phyloP scores from a whole-genome alignment of 2,113 vertebrate genomes.

The Amphilophus citrinellus region DNA sequence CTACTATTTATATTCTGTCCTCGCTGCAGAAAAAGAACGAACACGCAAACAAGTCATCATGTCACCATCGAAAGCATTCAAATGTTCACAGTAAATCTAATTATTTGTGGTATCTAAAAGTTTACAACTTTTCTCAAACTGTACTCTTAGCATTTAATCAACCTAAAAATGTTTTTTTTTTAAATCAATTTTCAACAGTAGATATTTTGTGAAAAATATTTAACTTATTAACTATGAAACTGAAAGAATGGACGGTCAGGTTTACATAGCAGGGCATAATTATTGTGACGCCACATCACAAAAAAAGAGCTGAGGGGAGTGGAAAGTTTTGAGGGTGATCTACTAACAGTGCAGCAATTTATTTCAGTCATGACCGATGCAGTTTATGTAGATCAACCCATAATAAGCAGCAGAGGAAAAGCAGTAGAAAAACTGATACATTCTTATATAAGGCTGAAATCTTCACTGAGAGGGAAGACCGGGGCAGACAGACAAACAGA shows the following conservation, averaged over 20 bases:
- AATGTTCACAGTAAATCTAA: neutral
- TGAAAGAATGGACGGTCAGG: no score
- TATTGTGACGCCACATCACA: neutral
- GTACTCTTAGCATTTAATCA: no score
- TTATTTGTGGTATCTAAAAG: neutral
- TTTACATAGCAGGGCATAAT: no score
- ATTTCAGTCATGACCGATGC: no score
- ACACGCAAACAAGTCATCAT: neutral
- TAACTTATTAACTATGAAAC: no score
- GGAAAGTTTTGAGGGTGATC: neutral
- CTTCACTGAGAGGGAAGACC: rapidly evolving
- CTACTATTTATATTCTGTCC: conserved; percentile 93
- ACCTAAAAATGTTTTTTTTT: no score
- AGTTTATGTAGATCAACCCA: neutral
- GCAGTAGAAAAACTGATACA: neutral
- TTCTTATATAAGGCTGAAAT: neutral
- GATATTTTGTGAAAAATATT: no score
- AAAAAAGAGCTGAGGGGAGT: neutral
- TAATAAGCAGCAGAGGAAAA: neutral
- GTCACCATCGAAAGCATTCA: neutral
- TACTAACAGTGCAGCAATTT: no score
- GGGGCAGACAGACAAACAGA: neutral
- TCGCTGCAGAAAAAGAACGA: conserved; percentile 72
- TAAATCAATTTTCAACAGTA: no score
- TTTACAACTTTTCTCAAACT: neutral